A percentile compares a stretch with the other conserved stretches of the same genome.
Conservation (phyloP, 1,140 invertebrate species). For the Scaptomyza graminum region DNA sequence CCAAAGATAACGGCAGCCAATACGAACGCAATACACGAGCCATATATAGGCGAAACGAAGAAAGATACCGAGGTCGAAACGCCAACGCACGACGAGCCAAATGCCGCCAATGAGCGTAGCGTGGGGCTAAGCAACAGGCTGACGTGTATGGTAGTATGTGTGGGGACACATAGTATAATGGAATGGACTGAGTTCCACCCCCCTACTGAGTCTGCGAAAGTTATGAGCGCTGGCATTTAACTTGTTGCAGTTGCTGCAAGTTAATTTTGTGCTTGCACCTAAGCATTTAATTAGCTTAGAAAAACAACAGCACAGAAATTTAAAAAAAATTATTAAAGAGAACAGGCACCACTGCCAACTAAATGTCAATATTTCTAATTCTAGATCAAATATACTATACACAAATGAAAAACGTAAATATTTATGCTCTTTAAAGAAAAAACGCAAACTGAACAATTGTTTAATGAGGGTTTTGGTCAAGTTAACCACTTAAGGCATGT, state of each 20-base stretch:
- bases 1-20: conserved; percentile 65
- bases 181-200: no score
- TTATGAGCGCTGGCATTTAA: conserved; percentile 14
- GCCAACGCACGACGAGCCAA: conserved; percentile 63
- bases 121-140: conserved; percentile 58
- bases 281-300: background rate
- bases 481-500: background rate
- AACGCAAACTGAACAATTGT: conserved; percentile 49
- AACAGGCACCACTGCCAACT: background rate
- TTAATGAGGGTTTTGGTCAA: conserved; percentile 30
- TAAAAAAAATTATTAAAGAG: background rate
- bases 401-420: background rate
- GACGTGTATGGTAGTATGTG: background rate
- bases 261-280: conserved; percentile 13
- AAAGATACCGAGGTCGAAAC: conserved; percentile 30
- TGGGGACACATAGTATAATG: background rate
- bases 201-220: background rate
- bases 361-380: no score
- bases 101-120: conserved; percentile 50
- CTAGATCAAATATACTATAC: no score
- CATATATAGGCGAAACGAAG: conserved; percentile 36
- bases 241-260: conserved; percentile 21
- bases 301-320: background rate
- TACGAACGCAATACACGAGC: conserved; percentile 51
- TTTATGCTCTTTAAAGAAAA: conserved; percentile 31